Percentiles rank a stretch among this genome's conserved stretches.
Evolutionary conservation across 2,888 invertebrate genomes (phyloP).

Genomic region (Callosobruchus maculatus): DNA sequence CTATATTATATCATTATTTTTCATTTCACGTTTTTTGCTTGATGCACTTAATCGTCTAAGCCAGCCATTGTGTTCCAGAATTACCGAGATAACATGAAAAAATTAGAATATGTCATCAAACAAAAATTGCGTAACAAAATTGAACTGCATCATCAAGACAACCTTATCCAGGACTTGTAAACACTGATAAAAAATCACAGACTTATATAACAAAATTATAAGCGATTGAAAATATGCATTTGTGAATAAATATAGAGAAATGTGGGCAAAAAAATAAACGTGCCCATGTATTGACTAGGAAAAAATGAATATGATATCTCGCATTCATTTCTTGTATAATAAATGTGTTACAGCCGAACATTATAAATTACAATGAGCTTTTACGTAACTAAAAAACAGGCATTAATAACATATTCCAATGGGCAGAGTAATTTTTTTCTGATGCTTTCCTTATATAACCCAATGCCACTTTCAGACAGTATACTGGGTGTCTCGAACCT

Average conservation of each 20-base stretch:
- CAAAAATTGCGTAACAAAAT: too few relatives aligned
- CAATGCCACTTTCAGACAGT: constrained; percentile 19
- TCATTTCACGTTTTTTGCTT: too few relatives aligned
- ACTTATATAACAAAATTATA: neutral
- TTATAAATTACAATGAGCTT: constrained; percentile 1
- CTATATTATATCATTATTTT: too few relatives aligned
- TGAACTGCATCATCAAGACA: too few relatives aligned
- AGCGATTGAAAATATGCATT: neutral
- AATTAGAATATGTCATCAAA: too few relatives aligned
- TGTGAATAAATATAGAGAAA: neutral
- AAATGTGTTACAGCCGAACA: neutral
- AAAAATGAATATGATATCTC: neutral
- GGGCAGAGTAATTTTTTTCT: constrained; percentile 6
- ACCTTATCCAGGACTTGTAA: neutral
- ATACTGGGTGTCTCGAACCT: neutral
- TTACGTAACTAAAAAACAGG: constrained; percentile 3
- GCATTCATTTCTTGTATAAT: neutral
- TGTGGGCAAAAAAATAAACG: neutral
- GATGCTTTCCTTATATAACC: constrained; percentile 18
- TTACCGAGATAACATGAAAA: too few relatives aligned
- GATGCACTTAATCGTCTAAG: too few relatives aligned
- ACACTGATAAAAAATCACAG: neutral
- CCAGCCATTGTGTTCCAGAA: too few relatives aligned
- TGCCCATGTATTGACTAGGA: neutral
- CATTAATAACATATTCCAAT: neutral